These are phyloP conservation scores for Hyles vespertilio DNA, from an alignment of 1,140 invertebrate genomes.

Conservation along the genomic window DNA sequence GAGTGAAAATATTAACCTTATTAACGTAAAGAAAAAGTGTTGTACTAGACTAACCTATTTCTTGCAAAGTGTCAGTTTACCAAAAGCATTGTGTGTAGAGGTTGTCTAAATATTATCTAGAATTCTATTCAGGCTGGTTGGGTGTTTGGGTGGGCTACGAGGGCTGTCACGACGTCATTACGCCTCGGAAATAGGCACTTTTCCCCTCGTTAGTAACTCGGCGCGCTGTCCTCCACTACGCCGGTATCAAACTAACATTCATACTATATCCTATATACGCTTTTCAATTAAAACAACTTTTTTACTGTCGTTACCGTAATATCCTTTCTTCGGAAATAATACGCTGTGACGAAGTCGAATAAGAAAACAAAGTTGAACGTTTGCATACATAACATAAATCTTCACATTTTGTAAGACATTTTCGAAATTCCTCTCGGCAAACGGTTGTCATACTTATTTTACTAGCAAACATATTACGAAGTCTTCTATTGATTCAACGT, in stretches of 20 bases:
- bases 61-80: constrained; percentile 12
- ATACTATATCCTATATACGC: constrained; percentile 17
- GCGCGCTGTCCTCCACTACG: constrained; percentile 38
- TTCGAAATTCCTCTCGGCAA: too few species aligned
- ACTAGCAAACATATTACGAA: too few species aligned
- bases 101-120: constrained; percentile 27
- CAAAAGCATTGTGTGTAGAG: constrained; percentile 11
- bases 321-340: too few species aligned
- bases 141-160: constrained; percentile 14
- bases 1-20: constrained; percentile 8
- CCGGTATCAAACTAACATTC: constrained; percentile 37
- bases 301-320: constrained; percentile 2
- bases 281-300: constrained; percentile 19
- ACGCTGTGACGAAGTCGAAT: too few species aligned
- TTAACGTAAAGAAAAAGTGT: constrained; percentile 9
- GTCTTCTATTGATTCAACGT: neutral
- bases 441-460: too few species aligned
- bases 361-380: too few species aligned
- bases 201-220: constrained; percentile 68
- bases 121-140: constrained; percentile 19
- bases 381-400: too few species aligned
- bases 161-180: constrained; percentile 64
- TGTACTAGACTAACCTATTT: constrained; percentile 13
- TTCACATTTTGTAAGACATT: too few species aligned
- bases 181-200: constrained; percentile 70